These are phyloP conservation scores for Nemapogon koenigi DNA, from an alignment of 2,888 invertebrate genomes.

Conservation along the genomic window DNA sequence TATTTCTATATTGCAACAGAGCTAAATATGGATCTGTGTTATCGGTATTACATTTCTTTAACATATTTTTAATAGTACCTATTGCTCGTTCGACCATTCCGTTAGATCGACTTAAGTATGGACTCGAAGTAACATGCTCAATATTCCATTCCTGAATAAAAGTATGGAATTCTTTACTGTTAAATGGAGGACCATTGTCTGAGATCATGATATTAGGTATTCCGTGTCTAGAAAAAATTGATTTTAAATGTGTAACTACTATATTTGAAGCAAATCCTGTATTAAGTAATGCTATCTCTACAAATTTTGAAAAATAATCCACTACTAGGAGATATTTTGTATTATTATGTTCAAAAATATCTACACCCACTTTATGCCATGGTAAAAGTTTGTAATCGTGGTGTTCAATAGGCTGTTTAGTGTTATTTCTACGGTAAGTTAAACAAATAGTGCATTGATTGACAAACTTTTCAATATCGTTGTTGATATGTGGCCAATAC, in stretches of 20 bases:
- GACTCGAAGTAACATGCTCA: conserved; percentile 11
- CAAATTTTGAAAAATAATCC: conserved; percentile 13
- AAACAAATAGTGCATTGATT: not conserved
- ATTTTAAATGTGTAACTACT: conserved; percentile 2
- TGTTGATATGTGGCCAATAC: not conserved
- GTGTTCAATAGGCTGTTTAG: conserved; percentile 11
- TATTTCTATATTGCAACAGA: conserved; percentile 10
- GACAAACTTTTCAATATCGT: not conserved
- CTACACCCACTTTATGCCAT: conserved; percentile 16
- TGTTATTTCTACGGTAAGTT: not conserved
- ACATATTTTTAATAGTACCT: conserved; percentile 11
- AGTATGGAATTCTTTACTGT: conserved; percentile 8
- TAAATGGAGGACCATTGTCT: conserved; percentile 6
- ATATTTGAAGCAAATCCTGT: not conserved
- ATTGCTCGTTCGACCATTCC: conserved; percentile 9
- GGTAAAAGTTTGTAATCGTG: conserved; percentile 12
- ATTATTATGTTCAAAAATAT: conserved; percentile 16
- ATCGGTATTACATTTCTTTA: conserved; percentile 9
- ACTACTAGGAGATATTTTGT: conserved; percentile 14
- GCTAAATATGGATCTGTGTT: conserved; percentile 10
- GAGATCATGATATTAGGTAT: not conserved
- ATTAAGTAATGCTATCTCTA: conserved; percentile 11
- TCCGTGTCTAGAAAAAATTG: conserved; percentile 4
- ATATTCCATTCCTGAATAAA: conserved; percentile 13
- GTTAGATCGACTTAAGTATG: conserved; percentile 4